Evolutionary conservation across 1,140 invertebrate genomes (phyloP).

Genomic region (Drosophila yakuba): DNA sequence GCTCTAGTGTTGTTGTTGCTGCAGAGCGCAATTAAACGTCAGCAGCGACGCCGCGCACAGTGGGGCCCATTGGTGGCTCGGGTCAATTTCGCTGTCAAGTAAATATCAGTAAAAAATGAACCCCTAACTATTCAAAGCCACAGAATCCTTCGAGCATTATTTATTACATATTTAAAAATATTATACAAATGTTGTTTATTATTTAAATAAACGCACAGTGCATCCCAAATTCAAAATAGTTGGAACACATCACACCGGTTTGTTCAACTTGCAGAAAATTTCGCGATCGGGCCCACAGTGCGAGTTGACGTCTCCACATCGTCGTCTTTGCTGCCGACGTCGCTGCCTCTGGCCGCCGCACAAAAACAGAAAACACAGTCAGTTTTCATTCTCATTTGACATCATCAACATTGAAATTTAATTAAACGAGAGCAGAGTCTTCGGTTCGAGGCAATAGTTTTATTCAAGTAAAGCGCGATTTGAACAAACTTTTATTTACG

Average conservation of each 20-base stretch:
- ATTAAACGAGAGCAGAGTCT: conserved; percentile 75
- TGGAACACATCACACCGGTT: neutral
- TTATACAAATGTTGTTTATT: no score
- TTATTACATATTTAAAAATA: no score
- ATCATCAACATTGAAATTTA: conserved; percentile 83
- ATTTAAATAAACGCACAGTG: no score
- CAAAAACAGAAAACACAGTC: conserved; percentile 74
- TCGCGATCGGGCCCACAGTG: conserved; percentile 27
- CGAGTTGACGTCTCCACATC: conserved; percentile 42
- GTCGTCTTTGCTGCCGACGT: conserved; percentile 43
- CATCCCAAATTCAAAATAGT: no score
- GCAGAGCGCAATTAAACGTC: conserved; percentile 77
- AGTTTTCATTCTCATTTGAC: conserved; percentile 83
- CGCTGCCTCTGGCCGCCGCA: conserved; percentile 53
- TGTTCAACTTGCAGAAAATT: neutral
- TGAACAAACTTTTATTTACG: conserved; percentile 61
- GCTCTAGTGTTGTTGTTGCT: conserved; percentile 40
- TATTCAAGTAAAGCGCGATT: conserved; percentile 58
- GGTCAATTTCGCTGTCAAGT: neutral
- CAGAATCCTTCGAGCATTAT: no score
- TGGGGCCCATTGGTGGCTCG: neutral
- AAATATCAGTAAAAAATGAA: no score
- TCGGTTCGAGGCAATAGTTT: conserved; percentile 34
- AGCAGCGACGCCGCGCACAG: conserved; percentile 36
- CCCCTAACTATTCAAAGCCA: no score